phyloP scores from a whole-genome alignment of 1,140 invertebrate genomes.

The Arion vulgaris region DNA sequence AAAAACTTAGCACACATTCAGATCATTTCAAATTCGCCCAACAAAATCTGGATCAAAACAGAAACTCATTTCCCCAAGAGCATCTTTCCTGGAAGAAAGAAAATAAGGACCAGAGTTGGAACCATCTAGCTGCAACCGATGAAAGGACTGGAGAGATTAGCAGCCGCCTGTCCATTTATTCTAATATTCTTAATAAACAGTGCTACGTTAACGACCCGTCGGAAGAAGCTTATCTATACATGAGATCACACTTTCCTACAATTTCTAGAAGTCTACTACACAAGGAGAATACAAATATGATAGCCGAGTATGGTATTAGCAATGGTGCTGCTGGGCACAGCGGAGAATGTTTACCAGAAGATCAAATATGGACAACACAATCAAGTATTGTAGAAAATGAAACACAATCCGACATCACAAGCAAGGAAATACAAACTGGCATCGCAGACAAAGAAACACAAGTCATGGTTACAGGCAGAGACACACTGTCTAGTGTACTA shows the following conservation, averaged over 20 bases:
- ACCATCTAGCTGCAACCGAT: not conserved
- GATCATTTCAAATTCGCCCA: not conserved
- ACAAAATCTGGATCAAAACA: not conserved
- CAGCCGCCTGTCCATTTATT: not conserved
- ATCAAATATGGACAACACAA: not conserved
- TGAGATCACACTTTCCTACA: not conserved
- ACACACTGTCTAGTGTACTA: no score
- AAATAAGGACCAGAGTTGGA: not conserved
- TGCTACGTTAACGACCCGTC: not conserved
- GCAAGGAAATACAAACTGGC: no score
- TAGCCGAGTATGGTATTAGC: not conserved
- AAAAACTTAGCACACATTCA: no score
- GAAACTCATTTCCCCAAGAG: not conserved
- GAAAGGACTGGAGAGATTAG: not conserved
- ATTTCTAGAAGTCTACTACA: not conserved
- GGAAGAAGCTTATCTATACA: not conserved
- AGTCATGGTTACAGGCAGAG: no score
- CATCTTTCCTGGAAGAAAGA: not conserved
- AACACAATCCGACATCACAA: no score
- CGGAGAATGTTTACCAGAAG: not conserved
- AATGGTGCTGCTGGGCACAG: not conserved
- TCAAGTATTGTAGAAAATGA: no score
- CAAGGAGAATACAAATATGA: not conserved
- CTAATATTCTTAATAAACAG: not conserved
- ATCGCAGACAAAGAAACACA: no score